Base-by-base conservation (phyloP, 2,888 invertebrate genomes). In the Agapostemon virescens region DNA sequence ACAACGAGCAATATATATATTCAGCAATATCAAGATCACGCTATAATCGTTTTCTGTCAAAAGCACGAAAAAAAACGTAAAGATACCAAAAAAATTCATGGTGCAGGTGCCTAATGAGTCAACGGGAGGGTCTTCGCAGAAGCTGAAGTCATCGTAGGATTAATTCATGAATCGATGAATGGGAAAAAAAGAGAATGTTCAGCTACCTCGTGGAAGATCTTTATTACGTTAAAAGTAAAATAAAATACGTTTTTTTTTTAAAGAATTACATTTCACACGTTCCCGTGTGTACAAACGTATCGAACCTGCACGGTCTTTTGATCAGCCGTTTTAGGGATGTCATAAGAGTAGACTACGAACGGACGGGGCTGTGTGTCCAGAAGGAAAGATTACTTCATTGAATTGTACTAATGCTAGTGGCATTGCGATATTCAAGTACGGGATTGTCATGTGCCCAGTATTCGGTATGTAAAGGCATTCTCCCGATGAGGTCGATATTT, bases 381-480 rank as follows among this genome's bases (percentile, higher is more conserved):
- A 26, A 55, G 55, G 20, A 3, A n/a, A 23, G 30, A 38, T 20
- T 26, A 30, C 61, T 61, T n/a, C 11, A 42, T 42, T 70, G 30
- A 49, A 30, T 45, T 49, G 33, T n/a, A 45, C 30, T 33, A 68
- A 61, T 74, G 74, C 64, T 55, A 72, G 73, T 80, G 80, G 82
- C 61, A 38, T 74, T 40, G 33, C 23, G 61, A 33, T 40, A 26
- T 40, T 58, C 58, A 17, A 30, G 9, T 79, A 81, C 79, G 66
- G 64, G 69, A 49, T 71, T 74, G 79, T 38, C 26, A 63, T 77
- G 58, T 75, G 77, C 66, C 66, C 42, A 55, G 70, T 78, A 70
- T 77, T 73, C 69, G 49, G 49, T 52, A 55, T 33, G 68, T 69
- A 74, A 69, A 76, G 30, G n/a, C 70, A 74, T 66, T 70, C 42